phyloP scores from a whole-genome alignment of 2,113 vertebrate species.

The Neogobius melanostomus region DNA sequence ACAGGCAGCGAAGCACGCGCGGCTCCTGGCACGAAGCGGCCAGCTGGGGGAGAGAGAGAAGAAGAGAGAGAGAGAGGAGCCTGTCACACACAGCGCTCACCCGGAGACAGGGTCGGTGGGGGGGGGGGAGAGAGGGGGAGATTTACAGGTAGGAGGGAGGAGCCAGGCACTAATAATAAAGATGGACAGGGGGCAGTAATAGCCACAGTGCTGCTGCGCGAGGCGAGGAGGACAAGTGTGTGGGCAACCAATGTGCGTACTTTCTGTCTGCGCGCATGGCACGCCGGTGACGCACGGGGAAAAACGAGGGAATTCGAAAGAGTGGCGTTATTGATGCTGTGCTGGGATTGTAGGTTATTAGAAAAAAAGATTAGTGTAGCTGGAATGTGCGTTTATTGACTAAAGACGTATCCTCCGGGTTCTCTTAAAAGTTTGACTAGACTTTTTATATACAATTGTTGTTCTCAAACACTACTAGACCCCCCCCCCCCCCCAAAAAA shows the following conservation, averaged over 20 bases:
- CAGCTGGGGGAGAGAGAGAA: constrained; percentile 42
- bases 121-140: constrained; percentile 55
- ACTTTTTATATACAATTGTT: too few species aligned
- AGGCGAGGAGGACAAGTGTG: constrained; percentile 21
- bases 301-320: constrained; percentile 11
- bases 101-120: constrained; percentile 42
- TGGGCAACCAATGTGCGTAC: constrained; percentile 40
- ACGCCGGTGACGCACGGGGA: constrained; percentile 56
- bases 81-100: constrained; percentile 72
- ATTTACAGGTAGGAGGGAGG: constrained; percentile 81
- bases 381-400: not conserved
- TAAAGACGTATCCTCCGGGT: not conserved
- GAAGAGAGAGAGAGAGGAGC: constrained; percentile 15
- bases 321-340: constrained; percentile 16
- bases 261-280: constrained; percentile 27
- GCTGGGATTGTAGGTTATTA: not conserved
- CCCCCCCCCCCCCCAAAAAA: too few species aligned
- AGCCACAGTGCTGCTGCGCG: constrained; percentile 32
- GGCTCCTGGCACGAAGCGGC: constrained; percentile 43
- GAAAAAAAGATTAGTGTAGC: not conserved
- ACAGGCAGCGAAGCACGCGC: constrained; percentile 24
- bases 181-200: constrained; percentile 56
- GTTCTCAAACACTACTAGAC: too few species aligned
- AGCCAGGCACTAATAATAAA: constrained; percentile 71
- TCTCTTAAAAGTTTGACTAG: too few species aligned